Conservation (phyloP, 1,140 invertebrate species). For the Camponotus vicinus region DNA sequence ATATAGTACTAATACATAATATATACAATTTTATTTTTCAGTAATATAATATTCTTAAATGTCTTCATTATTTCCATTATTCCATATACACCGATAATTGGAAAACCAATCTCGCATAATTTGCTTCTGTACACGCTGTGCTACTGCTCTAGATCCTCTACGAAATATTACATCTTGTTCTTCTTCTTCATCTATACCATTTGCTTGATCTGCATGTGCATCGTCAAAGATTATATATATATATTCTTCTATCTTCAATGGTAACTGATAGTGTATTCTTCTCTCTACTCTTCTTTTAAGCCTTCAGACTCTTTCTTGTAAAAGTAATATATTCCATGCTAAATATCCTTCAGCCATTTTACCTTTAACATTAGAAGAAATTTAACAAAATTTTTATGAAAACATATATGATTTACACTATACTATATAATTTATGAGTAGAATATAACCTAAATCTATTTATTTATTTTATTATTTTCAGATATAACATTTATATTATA, state of each 20-base stretch:
- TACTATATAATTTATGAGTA: not conserved
- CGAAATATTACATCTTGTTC: conserved; percentile 1
- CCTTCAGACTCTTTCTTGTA: not conserved
- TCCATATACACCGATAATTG: not conserved
- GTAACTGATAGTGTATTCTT: conserved; percentile 4
- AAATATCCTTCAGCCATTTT: not conserved
- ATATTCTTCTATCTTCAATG: conserved; percentile 4
- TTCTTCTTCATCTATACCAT: not conserved
- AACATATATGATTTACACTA: not conserved
- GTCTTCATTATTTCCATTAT: not conserved
- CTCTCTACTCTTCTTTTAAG: not conserved
- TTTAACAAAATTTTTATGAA: too few relatives aligned
- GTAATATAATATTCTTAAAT: not conserved
- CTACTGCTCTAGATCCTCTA: conserved; percentile 2
- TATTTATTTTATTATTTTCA: not conserved
- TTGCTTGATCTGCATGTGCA: not conserved
- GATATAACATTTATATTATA: conserved; percentile 2
- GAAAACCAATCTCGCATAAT: conserved; percentile 15
- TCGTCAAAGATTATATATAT: not conserved
- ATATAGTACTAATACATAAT: too few relatives aligned
- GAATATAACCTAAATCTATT: conserved; percentile 6
- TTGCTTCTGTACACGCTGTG: not conserved
- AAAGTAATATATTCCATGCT: not conserved
- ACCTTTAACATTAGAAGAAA: too few relatives aligned
- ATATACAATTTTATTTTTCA: too few relatives aligned